phyloP scores from a whole-genome alignment of 2,113 vertebrate species.

The Tursiops truncatus region DNA sequence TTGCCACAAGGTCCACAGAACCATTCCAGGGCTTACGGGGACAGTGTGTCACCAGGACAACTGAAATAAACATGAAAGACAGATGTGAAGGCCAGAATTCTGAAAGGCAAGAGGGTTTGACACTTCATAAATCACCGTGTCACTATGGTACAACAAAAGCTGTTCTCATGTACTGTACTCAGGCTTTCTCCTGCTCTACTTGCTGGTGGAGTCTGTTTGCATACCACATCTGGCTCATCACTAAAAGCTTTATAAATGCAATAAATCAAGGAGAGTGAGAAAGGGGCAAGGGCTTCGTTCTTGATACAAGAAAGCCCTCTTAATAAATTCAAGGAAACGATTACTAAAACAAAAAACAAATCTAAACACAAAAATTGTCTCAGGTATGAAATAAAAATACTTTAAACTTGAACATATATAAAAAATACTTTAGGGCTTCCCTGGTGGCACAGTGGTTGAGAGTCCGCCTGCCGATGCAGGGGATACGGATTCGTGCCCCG shows the following conservation, averaged over 20 bases:
- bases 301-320: constrained; percentile 17
- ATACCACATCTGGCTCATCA: constrained; percentile 80
- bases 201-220: constrained; percentile 71
- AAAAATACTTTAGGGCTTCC: neutral
- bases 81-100: constrained; percentile 81
- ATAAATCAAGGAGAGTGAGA: constrained; percentile 55
- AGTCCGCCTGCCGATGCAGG: no score
- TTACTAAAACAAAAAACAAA: neutral
- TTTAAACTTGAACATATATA: neutral
- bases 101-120: constrained; percentile 79
- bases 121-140: constrained; percentile 83
- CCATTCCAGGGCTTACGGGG: constrained; percentile 70
- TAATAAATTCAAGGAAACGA: constrained; percentile 43
- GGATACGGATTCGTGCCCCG: no score
- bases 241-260: constrained; percentile 78
- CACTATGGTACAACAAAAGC: constrained; percentile 76
- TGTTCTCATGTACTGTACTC: constrained; percentile 56
- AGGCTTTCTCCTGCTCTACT: constrained; percentile 61
- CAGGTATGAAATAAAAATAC: constrained; percentile 25
- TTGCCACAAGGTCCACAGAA: constrained; percentile 70
- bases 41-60: constrained; percentile 78
- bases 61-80: constrained; percentile 80
- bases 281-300: constrained; percentile 47
- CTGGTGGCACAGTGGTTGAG: no score
- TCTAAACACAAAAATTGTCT: neutral